phyloP scores from a whole-genome alignment of 2,797 vertebrate genomes.

The Agapornis canus region DNA sequence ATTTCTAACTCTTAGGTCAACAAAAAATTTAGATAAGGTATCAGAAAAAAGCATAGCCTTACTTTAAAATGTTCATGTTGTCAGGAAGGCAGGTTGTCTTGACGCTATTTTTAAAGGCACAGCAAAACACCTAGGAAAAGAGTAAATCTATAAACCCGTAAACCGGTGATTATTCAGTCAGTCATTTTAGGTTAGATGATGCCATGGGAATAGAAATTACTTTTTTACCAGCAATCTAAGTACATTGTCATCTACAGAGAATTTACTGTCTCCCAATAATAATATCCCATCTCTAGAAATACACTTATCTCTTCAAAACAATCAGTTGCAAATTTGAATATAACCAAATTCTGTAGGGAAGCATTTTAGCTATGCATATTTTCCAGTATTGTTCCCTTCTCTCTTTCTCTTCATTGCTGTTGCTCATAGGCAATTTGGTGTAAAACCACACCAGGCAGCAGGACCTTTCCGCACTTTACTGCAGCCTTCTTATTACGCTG shows the following conservation, averaged over 20 bases:
- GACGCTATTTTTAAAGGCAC: not conserved
- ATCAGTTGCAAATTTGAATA: constrained; percentile 22
- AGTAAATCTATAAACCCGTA: not conserved
- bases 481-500: not conserved
- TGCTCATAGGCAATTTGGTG: not conserved
- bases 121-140: not conserved
- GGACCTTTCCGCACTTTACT: constrained; percentile 18
- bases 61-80: not conserved
- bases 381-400: not conserved
- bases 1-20: not conserved
- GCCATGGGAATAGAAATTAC: not conserved
- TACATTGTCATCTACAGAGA: not conserved
- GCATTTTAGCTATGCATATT: not conserved
- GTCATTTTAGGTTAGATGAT: not conserved
- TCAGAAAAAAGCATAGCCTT: not conserved
- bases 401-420: not conserved
- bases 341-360: constrained; percentile 9
- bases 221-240: not conserved
- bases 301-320: constrained; percentile 10
- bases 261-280: not conserved
- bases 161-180: not conserved
- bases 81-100: not conserved
- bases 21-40: not conserved
- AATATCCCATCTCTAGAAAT: not conserved
- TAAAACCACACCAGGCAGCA: constrained; percentile 12